These are phyloP conservation scores for Neosilurus hyrtlii DNA, from an alignment of 2,797 vertebrate species.

Conservation along the genomic window DNA sequence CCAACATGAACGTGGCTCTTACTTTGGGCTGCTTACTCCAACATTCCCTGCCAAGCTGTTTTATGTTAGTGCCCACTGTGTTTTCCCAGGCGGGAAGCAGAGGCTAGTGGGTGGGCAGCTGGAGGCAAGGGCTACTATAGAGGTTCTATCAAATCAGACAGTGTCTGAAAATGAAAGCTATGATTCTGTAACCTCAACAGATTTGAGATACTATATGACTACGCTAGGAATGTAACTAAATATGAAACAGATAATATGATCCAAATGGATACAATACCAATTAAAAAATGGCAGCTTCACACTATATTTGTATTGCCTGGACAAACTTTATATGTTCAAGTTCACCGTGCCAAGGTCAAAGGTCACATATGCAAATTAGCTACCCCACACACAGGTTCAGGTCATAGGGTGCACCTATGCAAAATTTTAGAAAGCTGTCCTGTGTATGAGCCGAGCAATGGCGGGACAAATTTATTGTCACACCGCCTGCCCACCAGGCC, in stretches of 20 bases:
- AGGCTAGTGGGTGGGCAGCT: slow-evolving; percentile 25
- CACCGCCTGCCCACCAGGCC: too few relatives aligned
- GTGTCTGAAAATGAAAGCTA: slow-evolving; percentile 39
- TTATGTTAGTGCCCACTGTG: slow-evolving; percentile 45
- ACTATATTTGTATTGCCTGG: too few relatives aligned
- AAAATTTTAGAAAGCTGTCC: too few relatives aligned
- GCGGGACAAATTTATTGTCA: too few relatives aligned
- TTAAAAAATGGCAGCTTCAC: neutral
- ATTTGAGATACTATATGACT: slow-evolving; percentile 11
- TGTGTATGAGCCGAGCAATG: too few relatives aligned
- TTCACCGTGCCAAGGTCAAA: too few relatives aligned
- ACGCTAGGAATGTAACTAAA: neutral
- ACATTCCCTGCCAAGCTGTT: slow-evolving; percentile 44
- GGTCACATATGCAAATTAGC: too few relatives aligned
- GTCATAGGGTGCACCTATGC: too few relatives aligned
- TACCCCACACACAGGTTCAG: too few relatives aligned
- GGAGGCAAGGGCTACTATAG: slow-evolving; percentile 21
- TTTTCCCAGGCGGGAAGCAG: slow-evolving; percentile 45
- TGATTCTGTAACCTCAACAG: slow-evolving; percentile 37
- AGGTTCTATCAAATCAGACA: slow-evolving; percentile 20
- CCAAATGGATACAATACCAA: neutral
- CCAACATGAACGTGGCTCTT: slow-evolving; percentile 23
- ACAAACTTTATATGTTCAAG: too few relatives aligned
- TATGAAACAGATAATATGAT: neutral
- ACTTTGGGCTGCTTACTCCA: slow-evolving; percentile 9